These are phyloP conservation scores for Podarcis raffonei DNA, from an alignment of 2,113 vertebrate species.

Conservation along the genomic window DNA sequence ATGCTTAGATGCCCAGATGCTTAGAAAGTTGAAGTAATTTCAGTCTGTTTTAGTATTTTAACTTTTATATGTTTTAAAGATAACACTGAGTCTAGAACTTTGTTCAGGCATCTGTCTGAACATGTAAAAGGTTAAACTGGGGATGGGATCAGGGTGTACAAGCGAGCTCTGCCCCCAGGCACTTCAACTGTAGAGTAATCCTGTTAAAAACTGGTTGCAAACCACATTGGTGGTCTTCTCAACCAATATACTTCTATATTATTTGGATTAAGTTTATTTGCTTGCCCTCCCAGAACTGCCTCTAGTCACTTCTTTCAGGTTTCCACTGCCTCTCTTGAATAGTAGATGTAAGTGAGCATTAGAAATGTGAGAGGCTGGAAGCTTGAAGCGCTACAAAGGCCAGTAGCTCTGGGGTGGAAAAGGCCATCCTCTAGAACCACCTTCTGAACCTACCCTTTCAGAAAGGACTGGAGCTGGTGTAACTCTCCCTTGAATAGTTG, in stretches of 20 bases:
- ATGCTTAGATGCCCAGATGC: too few species aligned
- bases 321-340: neutral
- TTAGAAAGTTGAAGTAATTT: too few species aligned
- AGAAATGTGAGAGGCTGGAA: neutral
- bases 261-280: neutral
- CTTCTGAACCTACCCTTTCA: neutral
- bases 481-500: neutral
- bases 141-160: too few species aligned
- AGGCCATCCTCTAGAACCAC: neutral
- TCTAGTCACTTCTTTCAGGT: neutral
- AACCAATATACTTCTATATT: neutral
- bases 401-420: neutral
- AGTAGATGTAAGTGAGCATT: neutral
- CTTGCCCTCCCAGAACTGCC: neutral
- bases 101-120: too few species aligned
- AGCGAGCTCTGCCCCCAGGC: too few species aligned
- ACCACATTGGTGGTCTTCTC: neutral
- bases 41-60: too few species aligned
- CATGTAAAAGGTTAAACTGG: too few species aligned
- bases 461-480: neutral
- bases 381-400: neutral
- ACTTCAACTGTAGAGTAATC: neutral
- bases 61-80: neutral
- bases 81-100: neutral
- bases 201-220: neutral